phyloP scores from a whole-genome alignment of 2,113 vertebrate genomes.

The Corythoichthys intestinalis region DNA sequence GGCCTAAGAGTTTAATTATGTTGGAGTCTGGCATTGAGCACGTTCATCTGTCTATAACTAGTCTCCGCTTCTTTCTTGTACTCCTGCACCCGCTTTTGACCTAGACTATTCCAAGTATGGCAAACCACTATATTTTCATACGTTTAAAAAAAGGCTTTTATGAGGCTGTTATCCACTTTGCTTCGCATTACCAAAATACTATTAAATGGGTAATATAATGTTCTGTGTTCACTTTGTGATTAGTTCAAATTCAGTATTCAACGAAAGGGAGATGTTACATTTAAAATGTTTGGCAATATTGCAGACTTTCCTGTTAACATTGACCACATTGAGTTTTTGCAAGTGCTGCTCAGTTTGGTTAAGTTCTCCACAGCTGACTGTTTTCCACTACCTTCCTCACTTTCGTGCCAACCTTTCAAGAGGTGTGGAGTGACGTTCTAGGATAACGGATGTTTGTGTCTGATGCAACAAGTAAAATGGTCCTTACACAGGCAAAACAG shows the following conservation, averaged over 20 bases:
- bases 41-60: constrained; percentile 27
- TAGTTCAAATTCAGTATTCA: not conserved
- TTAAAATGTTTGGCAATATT: not conserved
- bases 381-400: constrained; percentile 29
- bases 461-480: constrained; percentile 30
- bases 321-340: constrained; percentile 5
- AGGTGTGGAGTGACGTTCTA: constrained; percentile 49
- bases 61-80: constrained; percentile 42
- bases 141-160: constrained; percentile 50
- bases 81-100: constrained; percentile 29
- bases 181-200: constrained; percentile 23
- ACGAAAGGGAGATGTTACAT: constrained; percentile 6
- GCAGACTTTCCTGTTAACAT: not conserved
- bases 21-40: not conserved
- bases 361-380: not conserved
- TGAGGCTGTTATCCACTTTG: constrained; percentile 45
- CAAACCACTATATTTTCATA: constrained; percentile 27
- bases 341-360: constrained; percentile 1
- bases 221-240: constrained; percentile 4
- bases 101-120: constrained; percentile 18
- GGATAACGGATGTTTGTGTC: constrained; percentile 50
- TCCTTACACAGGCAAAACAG: constrained; percentile 52
- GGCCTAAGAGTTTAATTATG: constrained; percentile 31
- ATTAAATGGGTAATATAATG: constrained; percentile 24
- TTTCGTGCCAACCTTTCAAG: constrained; percentile 26